phyloP scores from a whole-genome alignment of 2,888 invertebrate genomes.

The Erebia epiphron region DNA sequence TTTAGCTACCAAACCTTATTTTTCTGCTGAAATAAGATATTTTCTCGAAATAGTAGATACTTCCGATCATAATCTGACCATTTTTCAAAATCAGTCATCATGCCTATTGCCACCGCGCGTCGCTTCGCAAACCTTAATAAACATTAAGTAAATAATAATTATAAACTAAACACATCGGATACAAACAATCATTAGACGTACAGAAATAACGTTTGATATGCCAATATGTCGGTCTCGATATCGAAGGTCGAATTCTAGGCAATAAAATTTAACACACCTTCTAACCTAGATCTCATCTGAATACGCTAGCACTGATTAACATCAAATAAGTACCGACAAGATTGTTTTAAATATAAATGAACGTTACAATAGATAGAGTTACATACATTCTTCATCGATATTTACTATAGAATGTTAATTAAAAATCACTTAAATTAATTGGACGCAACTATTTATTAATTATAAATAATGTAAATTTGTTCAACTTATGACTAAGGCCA shows the following conservation, averaged over 20 bases:
- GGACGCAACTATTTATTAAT: constrained; percentile 20
- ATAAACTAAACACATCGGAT: not conserved
- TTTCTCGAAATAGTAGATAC: too few species aligned
- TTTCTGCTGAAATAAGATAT: too few species aligned
- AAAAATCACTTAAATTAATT: constrained; percentile 30
- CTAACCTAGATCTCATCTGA: constrained; percentile 72
- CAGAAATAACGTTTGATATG: constrained; percentile 13
- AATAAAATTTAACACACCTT: constrained; percentile 64
- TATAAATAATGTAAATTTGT: constrained; percentile 22
- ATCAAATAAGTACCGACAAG: constrained; percentile 56
- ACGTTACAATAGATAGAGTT: constrained; percentile 31
- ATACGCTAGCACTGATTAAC: constrained; percentile 51
- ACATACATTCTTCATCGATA: constrained; percentile 28
- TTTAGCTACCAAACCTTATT: too few species aligned
- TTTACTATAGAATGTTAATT: constrained; percentile 38
- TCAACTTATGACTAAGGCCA: constrained; percentile 17
- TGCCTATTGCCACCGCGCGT: too few species aligned
- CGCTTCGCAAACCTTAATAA: too few species aligned
- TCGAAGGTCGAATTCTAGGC: constrained; percentile 65
- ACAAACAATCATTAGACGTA: constrained; percentile 1
- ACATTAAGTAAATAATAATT: too few species aligned
- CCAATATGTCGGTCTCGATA: constrained; percentile 42
- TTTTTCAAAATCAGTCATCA: too few species aligned
- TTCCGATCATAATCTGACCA: too few species aligned
- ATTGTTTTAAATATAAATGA: too few species aligned